Base-by-base conservation (phyloP, 2,888 invertebrate genomes). In the Eupithecia abbreviata region DNA sequence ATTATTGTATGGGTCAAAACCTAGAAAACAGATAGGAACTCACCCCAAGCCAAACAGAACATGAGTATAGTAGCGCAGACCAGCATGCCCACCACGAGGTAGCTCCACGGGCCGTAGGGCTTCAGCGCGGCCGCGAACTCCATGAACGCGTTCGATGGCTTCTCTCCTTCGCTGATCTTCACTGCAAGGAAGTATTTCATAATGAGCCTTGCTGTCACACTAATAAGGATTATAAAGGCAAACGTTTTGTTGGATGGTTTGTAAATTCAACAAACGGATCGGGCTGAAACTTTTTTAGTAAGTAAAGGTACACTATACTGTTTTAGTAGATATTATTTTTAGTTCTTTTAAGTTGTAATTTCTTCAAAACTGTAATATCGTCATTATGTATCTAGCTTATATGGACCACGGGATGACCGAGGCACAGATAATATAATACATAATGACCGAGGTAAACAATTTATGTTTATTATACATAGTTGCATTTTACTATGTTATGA, bases 21-120 rank as follows among this genome's bases (percentile, higher is more conserved):
- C 30, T 30, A 30, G 0, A 30, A 30, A 30, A 30, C 30, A 30
- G 30, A 4, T 65, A 18, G 42, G 66, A 41, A 76, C 93, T 93
- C 70, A 95, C 95, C 97, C 97, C 97, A 97, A 81, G 97, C 94
- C 30, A 97, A 95, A 84, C 97, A 97, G 90, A 97, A 96, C 92
- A 97, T 96, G 83, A 97, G 93, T 65, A 97, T 96, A 13, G 96
- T 96, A 42, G 96, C 97, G 86, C 97, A 97, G 81, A 97, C 95
- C 62, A 97, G 91, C 96, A 97, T 96, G 72, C 97, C 97, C 74
- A 97, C 94, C 89, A 97, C 96, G 58, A 97, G 93, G 86, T 97
- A 97, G 82, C 97, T 97, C 97, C 97, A 97, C 0, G 97, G 97
- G 0, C 97, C 97, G 87, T 97, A 97, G 74, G 96, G 96, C 77